These are phyloP conservation scores for Diloba caeruleocephala DNA, from an alignment of 2,888 invertebrate genomes.

Conservation along the genomic window DNA sequence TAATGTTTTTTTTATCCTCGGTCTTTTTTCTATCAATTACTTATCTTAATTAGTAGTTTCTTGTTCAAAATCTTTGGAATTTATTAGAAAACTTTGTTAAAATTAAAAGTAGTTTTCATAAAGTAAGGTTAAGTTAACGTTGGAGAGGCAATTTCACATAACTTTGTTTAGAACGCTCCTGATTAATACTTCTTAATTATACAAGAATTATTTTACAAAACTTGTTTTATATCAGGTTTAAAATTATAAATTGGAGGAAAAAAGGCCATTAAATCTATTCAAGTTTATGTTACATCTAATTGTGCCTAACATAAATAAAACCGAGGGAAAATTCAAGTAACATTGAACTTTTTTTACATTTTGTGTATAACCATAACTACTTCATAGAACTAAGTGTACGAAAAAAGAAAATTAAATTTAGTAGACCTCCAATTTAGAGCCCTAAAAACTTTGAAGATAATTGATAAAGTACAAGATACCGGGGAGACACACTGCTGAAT, in stretches of 20 bases:
- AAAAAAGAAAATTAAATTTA: constrained; percentile 4
- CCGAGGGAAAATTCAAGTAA: constrained; percentile 24
- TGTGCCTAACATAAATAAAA: constrained; percentile 19
- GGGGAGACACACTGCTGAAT: constrained; percentile 13
- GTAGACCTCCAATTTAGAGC: background rate
- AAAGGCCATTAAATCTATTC: background rate
- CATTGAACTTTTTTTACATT: constrained; percentile 20
- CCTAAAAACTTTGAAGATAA: constrained; percentile 20
- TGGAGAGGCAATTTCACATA: constrained; percentile 14
- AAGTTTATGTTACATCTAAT: constrained; percentile 28
- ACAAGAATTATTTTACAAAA: constrained; percentile 6
- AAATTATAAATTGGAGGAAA: too few relatives aligned
- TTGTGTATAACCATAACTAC: too few relatives aligned
- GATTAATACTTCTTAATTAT: constrained; percentile 2
- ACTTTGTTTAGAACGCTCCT: constrained; percentile 12
- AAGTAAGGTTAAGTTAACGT: constrained; percentile 26
- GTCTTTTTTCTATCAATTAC: background rate
- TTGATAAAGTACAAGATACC: constrained; percentile 13
- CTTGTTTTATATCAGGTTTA: too few relatives aligned
- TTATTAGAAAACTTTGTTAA: constrained; percentile 17
- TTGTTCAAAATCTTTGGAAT: constrained; percentile 2
- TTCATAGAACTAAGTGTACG: constrained; percentile 26
- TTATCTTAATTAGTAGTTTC: constrained; percentile 1
- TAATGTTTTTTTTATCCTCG: background rate
- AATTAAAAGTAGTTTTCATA: constrained; percentile 6